A percentile compares a stretch with the other conserved stretches of the same genome.
Conservation (phyloP, 1,140 invertebrate species). For the Rhyzopertha dominica region DNA sequence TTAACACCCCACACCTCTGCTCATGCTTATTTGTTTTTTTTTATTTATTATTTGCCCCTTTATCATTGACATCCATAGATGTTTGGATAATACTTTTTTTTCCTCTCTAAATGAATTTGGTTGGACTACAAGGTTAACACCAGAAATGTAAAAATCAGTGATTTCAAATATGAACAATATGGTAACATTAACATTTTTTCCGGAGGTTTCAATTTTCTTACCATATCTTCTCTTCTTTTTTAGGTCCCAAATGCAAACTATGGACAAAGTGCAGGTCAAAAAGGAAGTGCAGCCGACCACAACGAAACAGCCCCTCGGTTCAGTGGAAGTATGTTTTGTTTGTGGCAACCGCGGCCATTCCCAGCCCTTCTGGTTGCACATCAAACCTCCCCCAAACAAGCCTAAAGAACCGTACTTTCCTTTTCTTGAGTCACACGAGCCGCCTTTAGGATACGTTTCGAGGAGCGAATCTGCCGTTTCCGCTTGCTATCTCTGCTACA, state of each 20-base stretch:
- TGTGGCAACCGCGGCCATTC: conserved; percentile 71
- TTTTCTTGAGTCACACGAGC: conserved; percentile 81
- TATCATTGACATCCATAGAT: too few species aligned
- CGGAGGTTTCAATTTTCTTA: neutral
- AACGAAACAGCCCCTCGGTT: too few species aligned
- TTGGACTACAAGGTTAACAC: too few species aligned
- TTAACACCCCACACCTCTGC: too few species aligned
- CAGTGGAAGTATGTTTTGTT: conserved; percentile 75
- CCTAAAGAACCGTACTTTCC: conserved; percentile 78
- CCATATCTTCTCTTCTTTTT: conserved; percentile 7
- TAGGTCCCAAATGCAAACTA: conserved; percentile 14
- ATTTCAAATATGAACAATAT: too few species aligned
- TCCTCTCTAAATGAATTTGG: too few species aligned
- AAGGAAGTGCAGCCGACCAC: conserved; percentile 21
- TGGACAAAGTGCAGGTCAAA: conserved; percentile 32
- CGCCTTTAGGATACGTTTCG: conserved; percentile 60
- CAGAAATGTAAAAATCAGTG: too few species aligned
- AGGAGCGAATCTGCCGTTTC: conserved; percentile 52
- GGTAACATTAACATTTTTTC: too few species aligned
- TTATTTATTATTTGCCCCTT: too few species aligned
- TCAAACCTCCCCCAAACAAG: conserved; percentile 57
- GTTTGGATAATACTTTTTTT: too few species aligned
- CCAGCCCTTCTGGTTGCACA: conserved; percentile 63
- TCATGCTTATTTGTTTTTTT: too few species aligned
- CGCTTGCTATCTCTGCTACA: conserved; percentile 79